Evolutionary conservation across 2,888 invertebrate species (phyloP), one percentile per base, ranked within the genome.

Genomic region (Lymantria monacha): DNA sequence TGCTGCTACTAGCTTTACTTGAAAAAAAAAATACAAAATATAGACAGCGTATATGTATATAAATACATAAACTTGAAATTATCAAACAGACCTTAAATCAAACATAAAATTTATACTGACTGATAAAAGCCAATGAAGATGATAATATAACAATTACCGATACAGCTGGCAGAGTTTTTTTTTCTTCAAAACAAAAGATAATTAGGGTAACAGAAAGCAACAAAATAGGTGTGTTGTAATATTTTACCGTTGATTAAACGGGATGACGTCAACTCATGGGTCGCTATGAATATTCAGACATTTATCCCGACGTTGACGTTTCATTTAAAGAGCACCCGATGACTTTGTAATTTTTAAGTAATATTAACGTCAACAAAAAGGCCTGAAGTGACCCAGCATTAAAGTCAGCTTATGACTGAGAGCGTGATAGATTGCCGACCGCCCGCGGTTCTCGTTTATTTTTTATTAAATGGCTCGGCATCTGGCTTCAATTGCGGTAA

Each of bases 371-470:
- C 86, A 85, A 85, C 87, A 87, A 88, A 88, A 86, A 86, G 87
- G 84, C 72, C 80, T 85, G 81, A 84, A 88, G 88, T 87, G 88
- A 87, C 87, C 87, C 81, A 87, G 87, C 87, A 87, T 87, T 87
- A 89, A 87, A 87, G 87, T 87, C 88, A 80, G 87, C 85, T 87
- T 88, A 87, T 87, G 86, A 85, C 84, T 83, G 79, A 81, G 81
- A 72, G 74, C 81, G 86, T 88, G 88, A 89, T 88, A 88, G 88
- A 89, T 89, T 85, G 82, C 87, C 79, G 75, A 62, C 75, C 74
- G 74, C 70, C 70, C 69, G 68, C 67, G 68, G 68, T 62, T 72
- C 72, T 68, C 82, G 83, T 83, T 85, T 86, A 85, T 87, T 85
- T 87, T 87, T 87, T 87, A 87, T 85, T 84, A 86, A 86, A 87